Percentiles rank a stretch among this genome's conserved stretches.
These are phyloP conservation scores for Pionites leucogaster DNA, from an alignment of 2,113 vertebrate genomes.

Conservation along the genomic window DNA sequence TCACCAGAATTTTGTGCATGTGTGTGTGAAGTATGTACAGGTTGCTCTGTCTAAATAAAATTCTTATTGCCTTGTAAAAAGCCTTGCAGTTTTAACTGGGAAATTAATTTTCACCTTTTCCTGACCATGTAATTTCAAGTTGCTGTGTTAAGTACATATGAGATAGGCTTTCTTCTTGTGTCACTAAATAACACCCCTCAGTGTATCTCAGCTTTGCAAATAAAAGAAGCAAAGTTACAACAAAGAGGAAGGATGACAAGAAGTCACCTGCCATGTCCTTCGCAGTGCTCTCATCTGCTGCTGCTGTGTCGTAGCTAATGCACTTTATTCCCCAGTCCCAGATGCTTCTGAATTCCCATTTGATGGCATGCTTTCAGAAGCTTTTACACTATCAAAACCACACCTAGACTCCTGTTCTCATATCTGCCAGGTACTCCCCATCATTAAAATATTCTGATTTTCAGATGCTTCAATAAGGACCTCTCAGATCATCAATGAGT, in stretches of 20 bases:
- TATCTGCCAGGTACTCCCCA: not conserved
- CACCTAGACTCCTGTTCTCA: not conserved
- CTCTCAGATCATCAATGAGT: not conserved
- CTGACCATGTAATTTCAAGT: not conserved
- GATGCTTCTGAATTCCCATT: not conserved
- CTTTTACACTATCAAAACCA: not conserved
- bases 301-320: accelerated
- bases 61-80: not conserved
- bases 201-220: not conserved
- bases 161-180: not conserved
- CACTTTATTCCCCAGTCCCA: not conserved
- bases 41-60: not conserved
- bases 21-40: not conserved
- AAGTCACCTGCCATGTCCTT: not conserved
- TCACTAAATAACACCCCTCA: not conserved
- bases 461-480: not conserved
- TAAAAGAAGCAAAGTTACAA: not conserved
- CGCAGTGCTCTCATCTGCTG: not conserved
- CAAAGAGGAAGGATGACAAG: not conserved
- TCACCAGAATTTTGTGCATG: not conserved
- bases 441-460: not conserved
- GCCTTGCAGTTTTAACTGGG: not conserved
- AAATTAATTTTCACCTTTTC: not conserved
- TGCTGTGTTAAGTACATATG: not conserved
- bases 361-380: not conserved